Conservation (phyloP, 2,888 invertebrate species). For the Linnaemya tessellans region DNA sequence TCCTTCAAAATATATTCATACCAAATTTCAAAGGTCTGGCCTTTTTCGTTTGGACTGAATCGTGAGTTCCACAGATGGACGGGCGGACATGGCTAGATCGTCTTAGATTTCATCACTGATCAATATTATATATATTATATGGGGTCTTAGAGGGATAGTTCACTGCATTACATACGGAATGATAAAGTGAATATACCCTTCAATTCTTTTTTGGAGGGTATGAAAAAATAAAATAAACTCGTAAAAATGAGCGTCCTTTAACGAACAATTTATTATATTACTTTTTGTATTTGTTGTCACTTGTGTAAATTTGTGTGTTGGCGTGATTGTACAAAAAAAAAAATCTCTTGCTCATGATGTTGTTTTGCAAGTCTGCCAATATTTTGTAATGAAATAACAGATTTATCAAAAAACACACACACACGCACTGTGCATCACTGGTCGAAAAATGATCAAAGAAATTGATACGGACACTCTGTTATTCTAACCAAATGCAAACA, state of each 20-base stretch:
- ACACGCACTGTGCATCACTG: background rate
- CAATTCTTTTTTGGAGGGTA: too few relatives aligned
- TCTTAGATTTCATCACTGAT: too few relatives aligned
- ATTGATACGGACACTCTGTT: slow-evolving; percentile 10
- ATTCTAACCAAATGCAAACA: background rate
- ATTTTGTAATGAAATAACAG: slow-evolving; percentile 24
- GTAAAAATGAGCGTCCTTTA: background rate
- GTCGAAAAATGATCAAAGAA: background rate
- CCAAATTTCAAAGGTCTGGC: too few relatives aligned
- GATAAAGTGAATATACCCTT: too few relatives aligned
- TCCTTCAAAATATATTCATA: too few relatives aligned
- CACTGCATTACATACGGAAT: too few relatives aligned
- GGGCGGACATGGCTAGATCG: too few relatives aligned
- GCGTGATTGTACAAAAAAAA: background rate
- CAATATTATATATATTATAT: too few relatives aligned
- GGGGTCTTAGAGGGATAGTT: too few relatives aligned
- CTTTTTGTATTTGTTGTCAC: background rate
- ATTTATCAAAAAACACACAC: background rate
- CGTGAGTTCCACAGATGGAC: too few relatives aligned
- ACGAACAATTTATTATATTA: background rate
- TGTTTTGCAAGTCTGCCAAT: slow-evolving; percentile 34
- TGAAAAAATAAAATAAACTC: too few relatives aligned
- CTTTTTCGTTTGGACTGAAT: too few relatives aligned
- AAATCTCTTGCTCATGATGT: background rate
- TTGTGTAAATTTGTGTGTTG: slow-evolving; percentile 8